These are phyloP conservation scores for Cottoperca gobio DNA, from an alignment of 2,797 vertebrate species.

Conservation along the genomic window DNA sequence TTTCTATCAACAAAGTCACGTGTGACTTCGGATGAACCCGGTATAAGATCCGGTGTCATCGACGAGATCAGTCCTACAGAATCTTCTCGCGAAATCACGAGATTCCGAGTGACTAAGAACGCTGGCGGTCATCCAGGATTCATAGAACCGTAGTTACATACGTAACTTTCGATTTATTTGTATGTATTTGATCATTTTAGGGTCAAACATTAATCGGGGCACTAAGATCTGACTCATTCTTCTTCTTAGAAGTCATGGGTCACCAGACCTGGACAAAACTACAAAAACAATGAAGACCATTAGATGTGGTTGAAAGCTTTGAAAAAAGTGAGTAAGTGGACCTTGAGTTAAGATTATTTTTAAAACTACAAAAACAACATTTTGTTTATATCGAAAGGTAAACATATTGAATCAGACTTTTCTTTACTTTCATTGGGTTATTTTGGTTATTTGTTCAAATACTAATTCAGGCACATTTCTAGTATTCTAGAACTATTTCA, in stretches of 20 bases:
- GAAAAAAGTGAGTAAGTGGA: background rate
- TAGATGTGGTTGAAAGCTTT: background rate
- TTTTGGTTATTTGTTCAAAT: slow-evolving; percentile 15
- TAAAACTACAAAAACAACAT: slow-evolving; percentile 8
- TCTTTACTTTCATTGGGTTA: background rate
- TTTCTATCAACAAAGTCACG: too few species aligned
- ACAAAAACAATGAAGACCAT: background rate
- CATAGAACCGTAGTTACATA: too few species aligned
- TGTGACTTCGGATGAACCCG: too few species aligned
- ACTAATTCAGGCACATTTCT: slow-evolving; percentile 16
- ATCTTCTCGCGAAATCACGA: too few species aligned
- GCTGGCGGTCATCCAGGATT: too few species aligned
- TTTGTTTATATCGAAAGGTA: background rate
- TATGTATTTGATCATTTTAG: background rate
- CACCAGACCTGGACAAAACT: background rate
- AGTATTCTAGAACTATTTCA: slow-evolving; percentile 25
- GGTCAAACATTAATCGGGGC: slow-evolving; percentile 5
- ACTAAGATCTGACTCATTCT: background rate
- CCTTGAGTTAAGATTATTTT: slow-evolving; percentile 3
- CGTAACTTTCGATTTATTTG: background rate
- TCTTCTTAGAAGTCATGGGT: background rate
- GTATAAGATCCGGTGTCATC: too few species aligned
- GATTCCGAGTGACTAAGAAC: too few species aligned
- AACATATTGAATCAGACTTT: slow-evolving; percentile 12
- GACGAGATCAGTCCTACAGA: too few species aligned